Evolutionary conservation across 2,797 vertebrate species (phyloP).

Genomic region (Phrynocephalus guinanensis): DNA sequence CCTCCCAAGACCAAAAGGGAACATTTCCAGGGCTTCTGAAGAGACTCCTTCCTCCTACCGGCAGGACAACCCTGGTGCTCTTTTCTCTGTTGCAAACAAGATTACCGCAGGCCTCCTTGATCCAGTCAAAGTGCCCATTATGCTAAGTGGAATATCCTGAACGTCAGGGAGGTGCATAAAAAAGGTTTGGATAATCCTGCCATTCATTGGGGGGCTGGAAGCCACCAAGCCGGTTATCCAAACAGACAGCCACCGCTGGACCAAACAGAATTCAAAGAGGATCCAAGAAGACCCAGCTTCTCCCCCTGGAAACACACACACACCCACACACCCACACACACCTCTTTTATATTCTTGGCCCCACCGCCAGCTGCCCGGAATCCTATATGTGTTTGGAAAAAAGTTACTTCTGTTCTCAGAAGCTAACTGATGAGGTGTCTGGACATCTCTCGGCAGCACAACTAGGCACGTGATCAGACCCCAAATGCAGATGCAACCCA

Average conservation of each 20-base stretch:
- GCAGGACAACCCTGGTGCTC: not conserved
- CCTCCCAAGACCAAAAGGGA: not conserved
- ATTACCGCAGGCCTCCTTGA: too few relatives aligned
- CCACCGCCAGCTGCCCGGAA: too few relatives aligned
- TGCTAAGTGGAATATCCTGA: not conserved
- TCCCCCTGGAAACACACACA: too few relatives aligned
- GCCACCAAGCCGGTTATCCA: slow-evolving; percentile 17
- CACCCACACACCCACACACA: too few relatives aligned
- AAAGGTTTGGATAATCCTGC: slow-evolving; percentile 24
- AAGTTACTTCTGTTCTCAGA: too few relatives aligned
- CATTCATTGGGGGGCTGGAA: not conserved
- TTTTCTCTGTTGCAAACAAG: not conserved
- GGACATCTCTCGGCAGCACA: too few relatives aligned
- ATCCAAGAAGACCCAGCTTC: not conserved
- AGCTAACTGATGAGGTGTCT: too few relatives aligned
- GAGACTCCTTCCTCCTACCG: not conserved
- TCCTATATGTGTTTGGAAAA: too few relatives aligned
- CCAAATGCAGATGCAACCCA: too few relatives aligned
- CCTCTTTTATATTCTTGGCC: too few relatives aligned
- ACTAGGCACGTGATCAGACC: too few relatives aligned
- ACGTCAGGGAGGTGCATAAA: not conserved
- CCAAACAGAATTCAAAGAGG: not conserved
- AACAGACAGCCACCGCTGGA: not conserved
- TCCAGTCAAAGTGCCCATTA: not conserved
- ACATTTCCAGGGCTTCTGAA: too few relatives aligned